Conservation (phyloP, 1,140 invertebrate genomes). For the Nymphalis io region DNA sequence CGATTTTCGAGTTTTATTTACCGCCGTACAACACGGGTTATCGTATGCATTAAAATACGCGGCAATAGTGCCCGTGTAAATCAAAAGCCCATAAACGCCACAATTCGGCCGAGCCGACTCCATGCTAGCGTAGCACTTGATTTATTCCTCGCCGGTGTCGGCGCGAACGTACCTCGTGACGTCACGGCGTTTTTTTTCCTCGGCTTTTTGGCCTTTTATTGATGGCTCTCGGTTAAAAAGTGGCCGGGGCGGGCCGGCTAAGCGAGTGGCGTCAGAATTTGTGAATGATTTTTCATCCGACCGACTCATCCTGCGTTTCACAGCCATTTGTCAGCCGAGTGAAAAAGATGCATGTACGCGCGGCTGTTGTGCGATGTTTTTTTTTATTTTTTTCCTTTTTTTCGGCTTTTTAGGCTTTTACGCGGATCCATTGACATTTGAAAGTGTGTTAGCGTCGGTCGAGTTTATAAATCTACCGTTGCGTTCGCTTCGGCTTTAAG, state of each 20-base stretch:
- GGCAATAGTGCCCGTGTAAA: conserved; percentile 65
- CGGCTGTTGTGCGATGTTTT: conserved; percentile 44
- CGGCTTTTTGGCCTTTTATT: conserved; percentile 72
- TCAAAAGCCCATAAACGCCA: conserved; percentile 70
- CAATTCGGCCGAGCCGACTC: conserved; percentile 69
- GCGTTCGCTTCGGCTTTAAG: conserved; percentile 53
- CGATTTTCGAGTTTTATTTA: conserved; percentile 51
- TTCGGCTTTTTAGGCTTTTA: conserved; percentile 75
- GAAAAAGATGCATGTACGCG: conserved; percentile 76
- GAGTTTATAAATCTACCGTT: conserved; percentile 71
- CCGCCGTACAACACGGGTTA: conserved; percentile 49
- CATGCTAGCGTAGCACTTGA: conserved; percentile 65
- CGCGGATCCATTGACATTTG: conserved; percentile 75
- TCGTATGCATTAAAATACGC: conserved; percentile 62
- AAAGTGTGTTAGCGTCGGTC: conserved; percentile 76
- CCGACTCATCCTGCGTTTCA: conserved; percentile 70
- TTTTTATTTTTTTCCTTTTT: conserved; percentile 49
- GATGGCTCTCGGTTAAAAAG: conserved; percentile 76
- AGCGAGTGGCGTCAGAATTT: conserved; percentile 72
- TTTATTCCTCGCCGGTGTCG: conserved; percentile 72
- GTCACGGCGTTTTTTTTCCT: conserved; percentile 70
- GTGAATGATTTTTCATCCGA: conserved; percentile 76
- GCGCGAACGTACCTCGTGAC: conserved; percentile 73
- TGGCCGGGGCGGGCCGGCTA: conserved; percentile 58
- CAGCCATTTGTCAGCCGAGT: conserved; percentile 75